Evolutionary conservation across 2,113 vertebrate species (phyloP), one percentile per base, ranked within the genome.

Genomic region (Crotalus tigris): DNA sequence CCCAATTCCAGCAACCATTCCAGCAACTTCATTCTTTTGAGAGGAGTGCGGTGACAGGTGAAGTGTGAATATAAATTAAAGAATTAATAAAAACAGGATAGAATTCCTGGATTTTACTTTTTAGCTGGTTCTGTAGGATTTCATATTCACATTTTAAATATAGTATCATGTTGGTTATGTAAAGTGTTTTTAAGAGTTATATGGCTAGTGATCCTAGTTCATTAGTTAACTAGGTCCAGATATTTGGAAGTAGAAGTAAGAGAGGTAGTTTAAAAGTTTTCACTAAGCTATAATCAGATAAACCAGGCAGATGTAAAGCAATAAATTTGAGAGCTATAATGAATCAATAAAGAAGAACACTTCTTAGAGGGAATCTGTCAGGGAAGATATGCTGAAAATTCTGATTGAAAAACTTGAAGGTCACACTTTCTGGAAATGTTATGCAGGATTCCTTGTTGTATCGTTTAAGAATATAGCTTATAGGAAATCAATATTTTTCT

Each of bases 281-380:
- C 0, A 0, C 58, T 29, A 33, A 95, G 85, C 90, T 90, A 58
- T 0, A 0, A 94, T 90, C 33, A 92, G 87, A 90, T 94, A 88
- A 96, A 91, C 23, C 93, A 87, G 91, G 51, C 26, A 95, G 94
- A 81, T 85, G 29, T 61, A 93, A 96, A 96, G 93, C 94, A 93
- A 91, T 93, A 95, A 93, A 92, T 85, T 29, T 94, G 44, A 64
- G 69, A 81, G 95, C 86, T 91, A 51, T 89, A 88, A 86, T 61
- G 33, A 61, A 46, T 94, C 69, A 89, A 91, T 96, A 64, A 64
- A 92, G 85, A 91, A 93, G 46, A 93, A 4, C 57, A 44, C 93
- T 92, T 5, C 0, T 94, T 55, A 58, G 44, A 19, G 92, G 15
- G 69, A 90, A 91, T 39, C 92, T 81, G 91, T 44, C 57, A 54